Evolutionary conservation across 2,113 vertebrate genomes (phyloP).

Genomic region (Pantherophis guttatus): DNA sequence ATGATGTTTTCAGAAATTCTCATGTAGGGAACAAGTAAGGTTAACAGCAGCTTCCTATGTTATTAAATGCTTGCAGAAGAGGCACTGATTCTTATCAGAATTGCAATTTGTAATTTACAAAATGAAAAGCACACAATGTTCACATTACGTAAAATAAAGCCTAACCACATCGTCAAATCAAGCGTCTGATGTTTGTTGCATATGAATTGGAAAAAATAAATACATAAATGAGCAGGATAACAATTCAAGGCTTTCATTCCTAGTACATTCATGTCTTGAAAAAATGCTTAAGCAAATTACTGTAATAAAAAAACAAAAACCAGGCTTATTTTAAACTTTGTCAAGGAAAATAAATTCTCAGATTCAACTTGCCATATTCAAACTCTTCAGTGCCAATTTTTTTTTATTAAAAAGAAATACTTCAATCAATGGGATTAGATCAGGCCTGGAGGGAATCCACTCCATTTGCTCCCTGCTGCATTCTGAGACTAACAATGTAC

Average conservation of each 20-base stretch:
- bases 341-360: not conserved
- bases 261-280: not conserved
- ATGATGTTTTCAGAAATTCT: not conserved
- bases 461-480: not conserved
- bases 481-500: not conserved
- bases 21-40: not conserved
- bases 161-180: not conserved
- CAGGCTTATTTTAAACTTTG: not conserved
- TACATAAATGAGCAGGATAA: not conserved
- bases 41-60: not conserved
- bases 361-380: not conserved
- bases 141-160: not conserved
- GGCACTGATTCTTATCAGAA: not conserved
- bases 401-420: not conserved
- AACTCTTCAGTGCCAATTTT: not conserved
- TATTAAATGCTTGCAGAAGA: not conserved
- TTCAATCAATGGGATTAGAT: not conserved
- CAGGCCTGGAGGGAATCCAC: not conserved
- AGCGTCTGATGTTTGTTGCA: not conserved
- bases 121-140: not conserved
- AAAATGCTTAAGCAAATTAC: not conserved
- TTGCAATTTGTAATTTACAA: not conserved
- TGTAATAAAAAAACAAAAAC: not conserved
- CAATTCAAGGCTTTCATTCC: not conserved
- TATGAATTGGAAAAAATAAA: not conserved